These are phyloP conservation scores for Dicyrtoma fusca DNA, from an alignment of 2,888 invertebrate genomes.

Conservation along the genomic window DNA sequence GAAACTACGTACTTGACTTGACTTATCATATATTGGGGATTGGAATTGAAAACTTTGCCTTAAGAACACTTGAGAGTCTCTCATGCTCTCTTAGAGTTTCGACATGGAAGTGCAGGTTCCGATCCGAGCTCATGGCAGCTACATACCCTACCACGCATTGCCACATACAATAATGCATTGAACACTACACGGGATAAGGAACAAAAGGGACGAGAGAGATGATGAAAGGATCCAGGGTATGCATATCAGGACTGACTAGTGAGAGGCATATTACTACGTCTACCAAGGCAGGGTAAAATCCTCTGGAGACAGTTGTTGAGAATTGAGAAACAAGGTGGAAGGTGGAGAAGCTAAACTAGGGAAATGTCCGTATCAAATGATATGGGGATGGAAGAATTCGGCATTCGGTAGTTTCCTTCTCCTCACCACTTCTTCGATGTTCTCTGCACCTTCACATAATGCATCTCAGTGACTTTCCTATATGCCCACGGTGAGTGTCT, in stretches of 20 bases:
- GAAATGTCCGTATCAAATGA: neutral
- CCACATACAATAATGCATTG: no score
- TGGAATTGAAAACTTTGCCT: slow-evolving; percentile 17
- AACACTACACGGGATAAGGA: no score
- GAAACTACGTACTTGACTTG: neutral
- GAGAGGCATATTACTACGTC: no score
- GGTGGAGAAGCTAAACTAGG: no score
- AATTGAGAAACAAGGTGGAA: slow-evolving; percentile 17
- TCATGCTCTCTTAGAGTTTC: no score
- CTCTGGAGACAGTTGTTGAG: slow-evolving; percentile 25
- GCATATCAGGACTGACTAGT: no score
- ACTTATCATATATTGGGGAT: slow-evolving; percentile 24
- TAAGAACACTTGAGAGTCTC: neutral
- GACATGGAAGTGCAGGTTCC: no score
- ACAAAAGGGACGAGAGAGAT: no score
- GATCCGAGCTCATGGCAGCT: no score
- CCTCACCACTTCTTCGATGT: slow-evolving; percentile 1
- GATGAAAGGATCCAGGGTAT: no score
- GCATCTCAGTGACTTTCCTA: neutral
- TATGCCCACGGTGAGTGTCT: neutral
- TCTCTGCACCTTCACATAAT: neutral
- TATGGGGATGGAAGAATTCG: slow-evolving; percentile 7
- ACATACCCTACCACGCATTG: no score
- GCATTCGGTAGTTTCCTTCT: slow-evolving; percentile 8
- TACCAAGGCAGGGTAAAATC: neutral